Evolutionary conservation across 2,113 vertebrate genomes (phyloP), one percentile per base, ranked within the genome.

Genomic region (Entelurus aequoreus): DNA sequence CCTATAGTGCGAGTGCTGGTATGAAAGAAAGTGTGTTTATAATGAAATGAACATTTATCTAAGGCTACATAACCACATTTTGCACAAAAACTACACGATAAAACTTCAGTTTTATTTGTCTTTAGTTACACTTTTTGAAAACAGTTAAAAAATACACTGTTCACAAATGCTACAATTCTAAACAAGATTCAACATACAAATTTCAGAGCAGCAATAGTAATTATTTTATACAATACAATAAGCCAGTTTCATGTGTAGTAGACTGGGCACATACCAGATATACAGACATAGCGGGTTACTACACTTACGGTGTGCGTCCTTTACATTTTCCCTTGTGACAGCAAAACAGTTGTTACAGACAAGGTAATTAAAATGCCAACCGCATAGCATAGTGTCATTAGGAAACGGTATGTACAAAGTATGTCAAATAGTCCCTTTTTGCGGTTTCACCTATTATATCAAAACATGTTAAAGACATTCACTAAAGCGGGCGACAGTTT

Each of bases 161-260:
- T 76, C 77, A 81, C 77, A 84, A 76, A 83, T 85, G 69, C 58
- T 82, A 86, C 15, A 84, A 86, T 83, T 77, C 74, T 83, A 75
- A 75, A 78, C 66, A 80, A 79, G 70, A 82, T 66, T 68, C 65
- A 46, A 70, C 68, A 69, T 74, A n/a, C 51, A 76, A 42, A 82
- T 28, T 28, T 28, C 28, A 28, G 81, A 62, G 81, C 80, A 82
- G 28, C 54, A 70, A 69, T 77, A 82, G 73, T 6, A 46, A 46
- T 6, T 28, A 28, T 28, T 19, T 19, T 76, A 82, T 80, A 63
- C 37, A 56, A 82, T 80, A 63, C 37, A 56, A 40, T 8, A 9
- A 35, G 72, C 21, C 56, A 60, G 46, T 60, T 78, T 64, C 71
- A 72, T 69, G 74, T 74, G 65, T 76, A 72, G 79, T 76, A 79